These are phyloP conservation scores for Ceryle rudis DNA, from an alignment of 2,797 vertebrate species.

Conservation along the genomic window DNA sequence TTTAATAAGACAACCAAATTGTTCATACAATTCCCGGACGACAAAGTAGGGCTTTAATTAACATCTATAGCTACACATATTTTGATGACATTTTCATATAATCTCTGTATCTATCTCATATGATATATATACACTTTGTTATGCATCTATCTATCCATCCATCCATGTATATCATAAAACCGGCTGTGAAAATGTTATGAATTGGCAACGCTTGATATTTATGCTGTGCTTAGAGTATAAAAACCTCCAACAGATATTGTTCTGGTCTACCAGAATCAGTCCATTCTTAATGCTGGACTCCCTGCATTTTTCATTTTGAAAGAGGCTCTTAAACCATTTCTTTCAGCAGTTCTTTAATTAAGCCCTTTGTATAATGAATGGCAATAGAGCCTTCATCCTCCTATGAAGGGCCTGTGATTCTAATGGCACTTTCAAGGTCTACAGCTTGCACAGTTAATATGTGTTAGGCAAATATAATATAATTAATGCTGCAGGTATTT, in stretches of 20 bases:
- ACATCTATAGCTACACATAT: not conserved
- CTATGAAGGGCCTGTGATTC: not conserved
- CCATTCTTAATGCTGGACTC: not conserved
- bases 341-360: slow-evolving; percentile 11
- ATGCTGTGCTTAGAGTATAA: not conserved
- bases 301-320: not conserved
- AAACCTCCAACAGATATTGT: not conserved
- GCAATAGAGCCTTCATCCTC: not conserved
- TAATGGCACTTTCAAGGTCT: not conserved
- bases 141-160: not conserved
- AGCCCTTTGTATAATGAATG: not conserved
- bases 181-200: not conserved
- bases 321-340: not conserved
- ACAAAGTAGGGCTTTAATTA: not conserved
- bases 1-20: not conserved
- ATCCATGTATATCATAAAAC: not conserved
- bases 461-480: not conserved
- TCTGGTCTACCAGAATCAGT: not conserved
- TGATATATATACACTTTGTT: not conserved
- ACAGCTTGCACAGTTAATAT: not conserved
- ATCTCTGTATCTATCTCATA: not conserved
- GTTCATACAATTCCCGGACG: not conserved
- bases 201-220: not conserved
- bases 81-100: not conserved
- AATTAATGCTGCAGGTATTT: not conserved